A percentile compares a stretch with the other conserved stretches of the same genome.
Evolutionary conservation across 2,797 vertebrate genomes (phyloP).

Genomic region (Typhlichthys eigenmanni): DNA sequence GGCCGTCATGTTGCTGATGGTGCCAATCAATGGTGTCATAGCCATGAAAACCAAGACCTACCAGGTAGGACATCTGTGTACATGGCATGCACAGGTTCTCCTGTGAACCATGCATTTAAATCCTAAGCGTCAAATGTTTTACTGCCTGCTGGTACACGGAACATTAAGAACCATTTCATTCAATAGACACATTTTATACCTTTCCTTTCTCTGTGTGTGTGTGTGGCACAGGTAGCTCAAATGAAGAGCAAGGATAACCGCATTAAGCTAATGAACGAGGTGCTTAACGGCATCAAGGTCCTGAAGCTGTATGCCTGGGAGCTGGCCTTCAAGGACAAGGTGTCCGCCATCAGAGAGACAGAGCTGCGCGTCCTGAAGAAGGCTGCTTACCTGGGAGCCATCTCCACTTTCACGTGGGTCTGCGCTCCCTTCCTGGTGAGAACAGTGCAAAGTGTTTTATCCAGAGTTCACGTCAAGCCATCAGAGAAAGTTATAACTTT

Average conservation of each 20-base stretch:
- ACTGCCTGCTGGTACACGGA: too few relatives aligned
- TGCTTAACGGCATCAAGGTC: constrained; percentile 95
- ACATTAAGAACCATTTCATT: too few relatives aligned
- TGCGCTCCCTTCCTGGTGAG: constrained; percentile 97
- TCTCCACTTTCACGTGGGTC: constrained; percentile 96
- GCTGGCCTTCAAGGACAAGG: constrained; percentile 91
- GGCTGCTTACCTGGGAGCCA: constrained; percentile 86
- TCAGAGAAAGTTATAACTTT: too few relatives aligned
- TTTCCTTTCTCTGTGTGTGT: neutral
- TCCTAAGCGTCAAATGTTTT: too few relatives aligned
- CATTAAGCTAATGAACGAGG: constrained; percentile 98
- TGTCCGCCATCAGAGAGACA: constrained; percentile 86
- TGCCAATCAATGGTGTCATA: constrained; percentile 92
- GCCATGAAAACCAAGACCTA: constrained; percentile 97
- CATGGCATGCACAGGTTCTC: neutral
- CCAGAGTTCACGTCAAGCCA: too few relatives aligned
- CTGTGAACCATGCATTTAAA: too few relatives aligned
- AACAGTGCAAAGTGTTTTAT: constrained; percentile 5
- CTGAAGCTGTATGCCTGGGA: constrained; percentile 98
- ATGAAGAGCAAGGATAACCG: constrained; percentile 97
- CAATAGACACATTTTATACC: too few relatives aligned
- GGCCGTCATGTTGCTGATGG: constrained; percentile 94
- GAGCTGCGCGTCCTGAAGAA: constrained; percentile 92
- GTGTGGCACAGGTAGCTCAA: constrained; percentile 85
- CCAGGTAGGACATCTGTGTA: constrained; percentile 79